These are phyloP conservation scores for Eulemur rubriventer DNA, from an alignment of 2,797 vertebrate species.

Conservation along the genomic window DNA sequence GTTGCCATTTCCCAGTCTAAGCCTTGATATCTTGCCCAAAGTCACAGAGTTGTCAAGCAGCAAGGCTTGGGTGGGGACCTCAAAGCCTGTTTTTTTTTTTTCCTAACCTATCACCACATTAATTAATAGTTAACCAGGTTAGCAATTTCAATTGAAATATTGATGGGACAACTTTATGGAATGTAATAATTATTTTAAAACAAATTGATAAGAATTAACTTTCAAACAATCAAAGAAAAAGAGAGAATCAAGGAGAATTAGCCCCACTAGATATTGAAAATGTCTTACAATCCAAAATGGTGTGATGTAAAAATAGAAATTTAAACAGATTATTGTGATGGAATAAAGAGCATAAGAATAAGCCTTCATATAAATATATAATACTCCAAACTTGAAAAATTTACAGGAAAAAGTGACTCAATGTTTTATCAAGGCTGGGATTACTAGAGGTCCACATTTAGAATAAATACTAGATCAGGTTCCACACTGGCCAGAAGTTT, in stretches of 20 bases:
- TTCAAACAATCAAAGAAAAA: background rate
- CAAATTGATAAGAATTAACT: conserved; percentile 14
- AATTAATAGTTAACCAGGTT: background rate
- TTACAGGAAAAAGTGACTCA: background rate
- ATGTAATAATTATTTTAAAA: conserved; percentile 9
- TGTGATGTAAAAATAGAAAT: background rate
- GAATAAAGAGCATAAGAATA: background rate
- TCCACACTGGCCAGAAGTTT: background rate
- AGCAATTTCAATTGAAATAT: conserved; percentile 2
- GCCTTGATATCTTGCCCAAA: background rate
- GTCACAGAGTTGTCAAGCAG: background rate
- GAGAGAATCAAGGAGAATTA: background rate
- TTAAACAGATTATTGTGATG: background rate
- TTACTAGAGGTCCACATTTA: background rate
- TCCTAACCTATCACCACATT: background rate
- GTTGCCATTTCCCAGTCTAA: background rate
- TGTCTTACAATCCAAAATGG: background rate
- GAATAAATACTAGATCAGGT: background rate
- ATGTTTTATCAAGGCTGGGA: background rate
- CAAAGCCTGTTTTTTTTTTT: background rate
- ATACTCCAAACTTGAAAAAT: background rate
- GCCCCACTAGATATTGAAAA: background rate
- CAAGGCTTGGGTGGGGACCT: background rate
- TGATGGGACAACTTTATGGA: background rate
- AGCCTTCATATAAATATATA: background rate